Evolutionary conservation across 1,140 invertebrate genomes (phyloP).

Genomic region (Brachionus paranguensis): DNA sequence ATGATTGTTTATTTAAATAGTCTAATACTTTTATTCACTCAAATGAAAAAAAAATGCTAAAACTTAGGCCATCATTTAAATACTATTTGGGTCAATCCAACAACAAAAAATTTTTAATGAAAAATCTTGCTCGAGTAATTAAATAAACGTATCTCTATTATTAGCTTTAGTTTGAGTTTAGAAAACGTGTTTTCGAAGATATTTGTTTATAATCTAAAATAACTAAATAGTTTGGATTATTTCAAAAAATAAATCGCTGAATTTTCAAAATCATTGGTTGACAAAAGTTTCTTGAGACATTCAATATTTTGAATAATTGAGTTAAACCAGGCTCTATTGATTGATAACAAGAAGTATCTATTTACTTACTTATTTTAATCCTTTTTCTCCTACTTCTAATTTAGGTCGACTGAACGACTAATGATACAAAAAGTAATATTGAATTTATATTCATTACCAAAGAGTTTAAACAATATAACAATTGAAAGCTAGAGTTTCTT

Average conservation of each 20-base stretch:
- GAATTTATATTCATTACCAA: not conserved
- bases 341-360: not conserved
- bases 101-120: not conserved
- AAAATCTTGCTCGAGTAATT: not conserved
- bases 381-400: conserved; percentile 38
- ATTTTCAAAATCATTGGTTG: not conserved
- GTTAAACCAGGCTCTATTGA: not conserved
- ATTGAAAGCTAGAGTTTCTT: not conserved
- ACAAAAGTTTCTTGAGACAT: not conserved
- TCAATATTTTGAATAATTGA: not conserved
- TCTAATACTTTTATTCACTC: too few species aligned
- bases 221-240: not conserved
- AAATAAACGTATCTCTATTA: not conserved
- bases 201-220: not conserved
- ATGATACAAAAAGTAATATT: not conserved
- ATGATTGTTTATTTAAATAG: too few species aligned
- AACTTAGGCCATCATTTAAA: too few species aligned
- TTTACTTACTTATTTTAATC: conserved; percentile 44
- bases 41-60: too few species aligned
- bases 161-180: not conserved
- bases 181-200: not conserved
- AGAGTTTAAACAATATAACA: not conserved
- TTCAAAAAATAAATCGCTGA: not conserved
- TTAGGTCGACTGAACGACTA: not conserved
- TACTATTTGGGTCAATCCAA: not conserved